A percentile compares a stretch with the other conserved stretches of the same genome.
Conservation (phyloP, 2,797 vertebrate genomes). For the Lepilemur ruficaudatus region DNA sequence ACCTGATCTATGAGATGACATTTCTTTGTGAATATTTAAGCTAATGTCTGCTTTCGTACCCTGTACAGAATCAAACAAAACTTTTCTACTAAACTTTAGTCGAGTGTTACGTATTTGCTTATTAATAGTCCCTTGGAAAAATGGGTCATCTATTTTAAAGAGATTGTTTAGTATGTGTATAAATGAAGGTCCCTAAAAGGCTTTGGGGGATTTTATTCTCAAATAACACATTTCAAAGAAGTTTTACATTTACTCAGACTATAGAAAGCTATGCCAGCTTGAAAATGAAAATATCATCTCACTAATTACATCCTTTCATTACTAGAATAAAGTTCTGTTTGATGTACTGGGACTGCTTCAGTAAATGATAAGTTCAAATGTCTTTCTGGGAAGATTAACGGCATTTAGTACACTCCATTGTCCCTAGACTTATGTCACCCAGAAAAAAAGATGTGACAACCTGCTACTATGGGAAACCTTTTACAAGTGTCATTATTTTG, state of each 20-base stretch:
- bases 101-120: constrained; percentile 11
- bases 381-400: constrained; percentile 46
- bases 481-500: background rate
- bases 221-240: constrained; percentile 64
- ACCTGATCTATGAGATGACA: constrained; percentile 65
- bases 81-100: background rate
- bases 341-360: constrained; percentile 11
- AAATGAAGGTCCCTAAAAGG: constrained; percentile 34
- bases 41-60: constrained; percentile 68
- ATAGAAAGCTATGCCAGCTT: constrained; percentile 59
- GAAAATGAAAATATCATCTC: constrained; percentile 53
- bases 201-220: constrained; percentile 47
- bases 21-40: constrained; percentile 78
- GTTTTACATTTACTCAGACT: constrained; percentile 60
- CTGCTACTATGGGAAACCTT: background rate
- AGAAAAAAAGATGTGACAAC: background rate
- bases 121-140: constrained; percentile 6
- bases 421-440: rapidly evolving
- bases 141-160: constrained; percentile 52
- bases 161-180: constrained; percentile 2
- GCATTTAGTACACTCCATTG: background rate
- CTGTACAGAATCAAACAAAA: constrained; percentile 59
- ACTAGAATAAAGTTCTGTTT: constrained; percentile 54
- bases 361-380: constrained; percentile 50
- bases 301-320: constrained; percentile 59